These are phyloP conservation scores for Nephrotoma flavescens DNA, from an alignment of 2,888 invertebrate genomes.

Conservation along the genomic window DNA sequence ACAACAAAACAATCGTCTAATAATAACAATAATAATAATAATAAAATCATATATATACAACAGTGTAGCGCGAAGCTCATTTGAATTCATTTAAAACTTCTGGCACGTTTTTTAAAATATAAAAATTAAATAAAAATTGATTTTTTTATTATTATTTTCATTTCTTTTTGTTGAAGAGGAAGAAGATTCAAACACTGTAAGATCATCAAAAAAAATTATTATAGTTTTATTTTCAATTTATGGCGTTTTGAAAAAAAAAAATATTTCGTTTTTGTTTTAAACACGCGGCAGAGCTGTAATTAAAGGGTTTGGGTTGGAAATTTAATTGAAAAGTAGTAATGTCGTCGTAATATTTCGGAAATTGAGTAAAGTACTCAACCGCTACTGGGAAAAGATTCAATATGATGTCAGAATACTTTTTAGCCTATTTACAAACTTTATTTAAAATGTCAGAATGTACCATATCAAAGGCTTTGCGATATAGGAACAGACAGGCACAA, in stretches of 20 bases:
- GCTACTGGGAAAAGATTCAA: too few species aligned
- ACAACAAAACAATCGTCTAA: not conserved
- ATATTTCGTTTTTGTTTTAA: not conserved
- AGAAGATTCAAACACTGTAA: not conserved
- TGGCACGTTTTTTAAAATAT: not conserved
- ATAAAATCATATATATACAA: not conserved
- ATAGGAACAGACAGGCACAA: too few species aligned
- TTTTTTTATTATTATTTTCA: not conserved
- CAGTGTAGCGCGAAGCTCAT: not conserved
- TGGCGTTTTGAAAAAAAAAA: not conserved
- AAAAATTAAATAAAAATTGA: not conserved
- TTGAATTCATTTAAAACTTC: not conserved
- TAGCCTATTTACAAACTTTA: too few species aligned
- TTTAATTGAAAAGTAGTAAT: too few species aligned
- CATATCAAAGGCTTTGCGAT: too few species aligned
- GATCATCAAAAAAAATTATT: not conserved
- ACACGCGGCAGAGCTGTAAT: not conserved
- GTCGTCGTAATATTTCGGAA: too few species aligned
- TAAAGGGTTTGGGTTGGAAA: not conserved
- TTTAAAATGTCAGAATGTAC: too few species aligned
- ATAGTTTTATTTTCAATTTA: not conserved
- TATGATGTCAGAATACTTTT: too few species aligned
- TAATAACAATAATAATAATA: not conserved
- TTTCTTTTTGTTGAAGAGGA: not conserved
- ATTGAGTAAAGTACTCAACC: too few species aligned